Base-by-base conservation (phyloP, 2,888 invertebrate species). In the Lissocephala sabroskyi region DNA sequence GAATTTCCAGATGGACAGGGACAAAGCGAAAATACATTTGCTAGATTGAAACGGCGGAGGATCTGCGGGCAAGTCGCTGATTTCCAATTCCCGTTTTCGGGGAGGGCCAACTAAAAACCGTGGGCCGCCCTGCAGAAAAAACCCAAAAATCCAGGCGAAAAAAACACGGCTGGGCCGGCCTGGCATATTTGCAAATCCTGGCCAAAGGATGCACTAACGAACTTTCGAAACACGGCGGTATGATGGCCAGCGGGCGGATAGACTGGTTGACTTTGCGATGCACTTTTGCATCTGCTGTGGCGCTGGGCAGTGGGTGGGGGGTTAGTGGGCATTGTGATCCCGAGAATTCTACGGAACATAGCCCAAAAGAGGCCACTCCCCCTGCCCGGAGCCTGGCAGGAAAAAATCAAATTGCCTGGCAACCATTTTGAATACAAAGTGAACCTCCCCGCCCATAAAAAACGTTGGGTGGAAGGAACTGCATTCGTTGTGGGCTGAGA, bases 401-500 rank as follows among this genome's bases (percentile, higher is more conserved):
- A 45, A 57, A 57, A 52, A 52, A 48, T 60, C 65, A 75, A 70
- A 71, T 65, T 70, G 75, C 71, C 63, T 59, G 75, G 70, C 70
- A 65, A 71, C 75, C 75, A 75, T 71, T 71, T 71, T 70, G 70
- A 71, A 70, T 70, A 70, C 67, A 71, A 70, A 75, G 74, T 66
- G 74, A 23, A 41, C 28, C 28, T 23, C 29, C 39, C 39, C 10
- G 41, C 41, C 41, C 26, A 41, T 14, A 29, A 11, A 7, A 41
- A 41, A 16, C 30, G 17, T 16, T 29, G 10, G 29, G 33, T 46
- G 29, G 56, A 63, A 60, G 49, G 52, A 62, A 64, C 58, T 61
- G 64, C 64, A 64, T 49, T 59, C 59, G 51, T 59, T 62, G 52
- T 64, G 64, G 65, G 42, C 11, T 49, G 26, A 61, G 54, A 60